Percentiles rank a stretch among this genome's conserved stretches.
Evolutionary conservation across 2,797 vertebrate species (phyloP).

Genomic region (Thaleichthys pacificus): DNA sequence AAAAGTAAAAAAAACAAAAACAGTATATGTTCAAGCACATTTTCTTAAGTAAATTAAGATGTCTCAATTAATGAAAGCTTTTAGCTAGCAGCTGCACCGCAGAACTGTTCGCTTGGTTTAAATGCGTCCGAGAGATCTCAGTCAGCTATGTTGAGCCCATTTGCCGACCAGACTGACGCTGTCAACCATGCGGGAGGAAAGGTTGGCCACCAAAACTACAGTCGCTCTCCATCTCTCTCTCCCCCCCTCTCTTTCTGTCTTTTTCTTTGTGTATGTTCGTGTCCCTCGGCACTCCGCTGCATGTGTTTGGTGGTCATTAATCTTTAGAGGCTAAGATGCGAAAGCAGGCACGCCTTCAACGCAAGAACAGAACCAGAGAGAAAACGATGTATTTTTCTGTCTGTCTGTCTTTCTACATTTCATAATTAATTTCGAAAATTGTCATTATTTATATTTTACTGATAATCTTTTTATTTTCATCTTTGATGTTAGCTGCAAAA

Average conservation of each 20-base stretch:
- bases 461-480: slow-evolving; percentile 78
- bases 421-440: slow-evolving; percentile 21
- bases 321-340: slow-evolving; percentile 53
- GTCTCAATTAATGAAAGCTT: slow-evolving; percentile 78
- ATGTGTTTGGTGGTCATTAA: slow-evolving; percentile 57
- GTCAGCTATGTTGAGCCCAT: slow-evolving; percentile 43
- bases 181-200: slow-evolving; percentile 55
- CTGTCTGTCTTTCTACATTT: slow-evolving; percentile 63
- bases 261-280: slow-evolving; percentile 35
- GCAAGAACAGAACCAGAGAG: slow-evolving; percentile 54
- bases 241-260: slow-evolving; percentile 25
- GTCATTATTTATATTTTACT: slow-evolving; percentile 21
- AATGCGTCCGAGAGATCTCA: slow-evolving; percentile 61
- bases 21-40: slow-evolving; percentile 72
- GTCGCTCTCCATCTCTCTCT: no score
- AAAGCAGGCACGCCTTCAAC: slow-evolving; percentile 57
- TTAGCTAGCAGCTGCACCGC: slow-evolving; percentile 72
- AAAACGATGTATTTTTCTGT: slow-evolving; percentile 19
- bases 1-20: slow-evolving; percentile 61
- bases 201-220: slow-evolving; percentile 42
- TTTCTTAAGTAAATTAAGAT: slow-evolving; percentile 75
- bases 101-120: slow-evolving; percentile 57
- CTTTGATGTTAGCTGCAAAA: slow-evolving; percentile 90
- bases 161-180: slow-evolving; percentile 55
- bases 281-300: slow-evolving; percentile 68